Percentiles rank a stretch among this genome's conserved stretches.
phyloP scores from a whole-genome alignment of 2,888 invertebrate genomes.

The Exephanes ischioxanthus region DNA sequence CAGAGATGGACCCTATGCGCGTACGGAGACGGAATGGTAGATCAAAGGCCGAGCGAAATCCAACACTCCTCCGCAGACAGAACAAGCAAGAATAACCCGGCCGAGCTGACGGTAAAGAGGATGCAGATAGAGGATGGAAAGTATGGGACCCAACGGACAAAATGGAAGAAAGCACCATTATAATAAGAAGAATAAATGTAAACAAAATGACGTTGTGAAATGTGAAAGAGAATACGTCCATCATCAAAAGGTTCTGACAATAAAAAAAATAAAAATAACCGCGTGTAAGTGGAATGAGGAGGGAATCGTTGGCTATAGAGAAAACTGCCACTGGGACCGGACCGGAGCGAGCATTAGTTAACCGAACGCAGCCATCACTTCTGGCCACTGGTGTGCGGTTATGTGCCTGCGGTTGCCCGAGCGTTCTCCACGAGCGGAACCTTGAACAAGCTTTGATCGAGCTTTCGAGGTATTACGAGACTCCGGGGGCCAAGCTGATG shows the following conservation, averaged over 20 bases:
- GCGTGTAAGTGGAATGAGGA: constrained; percentile 53
- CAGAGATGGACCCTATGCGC: constrained; percentile 42
- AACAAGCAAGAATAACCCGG: constrained; percentile 58
- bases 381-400: constrained; percentile 43
- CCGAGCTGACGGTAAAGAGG: constrained; percentile 21
- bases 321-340: constrained; percentile 33
- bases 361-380: constrained; percentile 53
- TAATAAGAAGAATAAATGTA: constrained; percentile 25
- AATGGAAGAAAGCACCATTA: constrained; percentile 19
- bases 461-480: constrained; percentile 54
- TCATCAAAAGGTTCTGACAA: neutral
- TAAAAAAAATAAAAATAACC: constrained; percentile 49
- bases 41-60: constrained; percentile 75
- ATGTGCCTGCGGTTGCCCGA: constrained; percentile 51
- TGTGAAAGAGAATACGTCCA: constrained; percentile 22
- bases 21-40: constrained; percentile 73
- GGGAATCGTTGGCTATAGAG: constrained; percentile 54
- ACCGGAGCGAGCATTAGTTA: constrained; percentile 59
- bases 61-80: constrained; percentile 56
- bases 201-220: constrained; percentile 24
- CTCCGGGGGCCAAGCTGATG: neutral
- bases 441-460: constrained; percentile 61
- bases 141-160: neutral
- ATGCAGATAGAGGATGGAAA: constrained; percentile 20
- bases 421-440: constrained; percentile 38